Conservation (phyloP, 1,140 invertebrate genomes). For the Psilanteris sp. region DNA sequence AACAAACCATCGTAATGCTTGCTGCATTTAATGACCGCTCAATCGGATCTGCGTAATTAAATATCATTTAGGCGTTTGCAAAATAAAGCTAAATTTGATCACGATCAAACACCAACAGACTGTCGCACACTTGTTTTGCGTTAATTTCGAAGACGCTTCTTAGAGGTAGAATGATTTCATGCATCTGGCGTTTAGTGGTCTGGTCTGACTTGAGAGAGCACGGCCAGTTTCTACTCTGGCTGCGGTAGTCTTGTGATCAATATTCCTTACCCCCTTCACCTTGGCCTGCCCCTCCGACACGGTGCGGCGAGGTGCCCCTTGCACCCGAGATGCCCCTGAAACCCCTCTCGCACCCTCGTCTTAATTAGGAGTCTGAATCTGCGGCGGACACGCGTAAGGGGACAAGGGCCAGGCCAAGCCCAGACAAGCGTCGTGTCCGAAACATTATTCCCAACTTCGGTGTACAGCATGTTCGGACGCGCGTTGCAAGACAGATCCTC, state of each 20-base stretch:
- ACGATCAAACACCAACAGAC: slow-evolving; percentile 1
- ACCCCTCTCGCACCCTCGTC: slow-evolving; percentile 80
- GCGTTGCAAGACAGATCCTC: slow-evolving; percentile 50
- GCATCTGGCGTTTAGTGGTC: slow-evolving; percentile 78
- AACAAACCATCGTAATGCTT: too few relatives aligned
- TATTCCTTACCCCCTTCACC: slow-evolving; percentile 80
- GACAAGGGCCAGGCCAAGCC: slow-evolving; percentile 71
- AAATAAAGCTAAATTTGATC: slow-evolving; percentile 39
- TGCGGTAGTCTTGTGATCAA: slow-evolving; percentile 78
- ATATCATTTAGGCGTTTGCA: not conserved
- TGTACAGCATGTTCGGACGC: slow-evolving; percentile 55
- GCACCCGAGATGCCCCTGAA: slow-evolving; percentile 71
- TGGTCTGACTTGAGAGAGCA: slow-evolving; percentile 69
- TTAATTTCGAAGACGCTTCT: slow-evolving; percentile 72
- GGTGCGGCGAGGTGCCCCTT: slow-evolving; percentile 55
- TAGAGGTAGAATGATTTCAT: slow-evolving; percentile 75
- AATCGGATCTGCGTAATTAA: slow-evolving; percentile 6
- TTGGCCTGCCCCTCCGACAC: slow-evolving; percentile 73
- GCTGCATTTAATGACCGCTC: too few relatives aligned
- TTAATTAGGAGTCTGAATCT: slow-evolving; percentile 85
- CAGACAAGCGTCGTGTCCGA: slow-evolving; percentile 77
- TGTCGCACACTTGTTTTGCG: slow-evolving; percentile 67
- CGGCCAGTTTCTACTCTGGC: slow-evolving; percentile 70
- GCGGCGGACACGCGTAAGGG: slow-evolving; percentile 84
- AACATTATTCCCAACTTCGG: slow-evolving; percentile 79